Evolutionary conservation across 2,797 vertebrate genomes (phyloP), one percentile per base, ranked within the genome.

Genomic region (Hapalemur alaotrensis): DNA sequence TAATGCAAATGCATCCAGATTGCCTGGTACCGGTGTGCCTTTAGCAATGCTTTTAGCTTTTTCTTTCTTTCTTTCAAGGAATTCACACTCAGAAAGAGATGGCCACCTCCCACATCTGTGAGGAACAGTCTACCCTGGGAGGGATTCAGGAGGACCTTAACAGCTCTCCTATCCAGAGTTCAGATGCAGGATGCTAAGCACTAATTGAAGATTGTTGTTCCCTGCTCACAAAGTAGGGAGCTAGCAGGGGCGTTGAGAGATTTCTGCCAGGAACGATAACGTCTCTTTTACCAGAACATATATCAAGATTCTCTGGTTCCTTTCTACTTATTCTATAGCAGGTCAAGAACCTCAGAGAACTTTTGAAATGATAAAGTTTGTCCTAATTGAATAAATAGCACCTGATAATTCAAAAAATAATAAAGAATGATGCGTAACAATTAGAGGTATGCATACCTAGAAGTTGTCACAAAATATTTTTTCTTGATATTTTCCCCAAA

Each of bases 251-350:
- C 95, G 78, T 84, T 48, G 72, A 43, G 32, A 89, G 61, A 11
- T 69, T 95, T 93, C 2, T 48, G 80, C 89, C 93, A 93, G 83
- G 78, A 97, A 95, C 82, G 70, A 59, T 91, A 70, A 90, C 75
- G 46, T 10, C 65, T 96, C 18, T 96, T 73, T 82, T 93, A 61
- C 70, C 88, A 91, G 88, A 94, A 43, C 81, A 89, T 23, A 65
- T 69, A 20, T 2, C 23, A 50, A 2, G 48, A 73, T 17, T 88
- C 23, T 30, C 50, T 28, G 18, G 94, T 57, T 73, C 86, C 80
- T 80, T 85, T 90, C 95, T 92, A 52, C 69, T 32, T 72, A 65
- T 43, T 95, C 43, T 35, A 92, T 61, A 92, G 95, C 95, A 94
- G 10, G 54, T 94, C 81, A 6, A 79, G 81, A 91, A 75, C 65